Evolutionary conservation across 2,113 vertebrate species (phyloP), one percentile per base, ranked within the genome.

Genomic region (Pachycephala philippinensis): DNA sequence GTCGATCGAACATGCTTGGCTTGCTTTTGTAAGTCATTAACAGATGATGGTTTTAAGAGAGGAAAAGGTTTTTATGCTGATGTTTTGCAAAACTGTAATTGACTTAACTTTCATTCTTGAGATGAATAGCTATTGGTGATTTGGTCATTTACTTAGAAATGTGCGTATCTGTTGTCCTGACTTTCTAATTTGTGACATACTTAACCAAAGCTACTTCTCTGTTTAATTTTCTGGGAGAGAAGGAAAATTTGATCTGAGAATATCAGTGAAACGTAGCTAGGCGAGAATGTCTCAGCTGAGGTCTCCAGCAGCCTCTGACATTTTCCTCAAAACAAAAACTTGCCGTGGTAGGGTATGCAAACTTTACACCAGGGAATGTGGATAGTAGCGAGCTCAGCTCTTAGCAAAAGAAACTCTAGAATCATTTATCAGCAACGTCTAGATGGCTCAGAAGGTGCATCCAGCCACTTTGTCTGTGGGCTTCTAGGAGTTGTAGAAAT

Each of bases 1-100:
- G 72, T 86, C 0, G 2, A 69, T 87, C 3, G 7, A 81, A 66
- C 30, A 10, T 30, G 42, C 35, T 84, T 66, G 30, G 64, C 74
- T 91, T 93, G 30, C 42, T 95, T 93, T 88, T 72, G 1, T 37
- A 82, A 94, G 49, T 57, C 31, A 61, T 74, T 92, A 93, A 69
- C 16, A 86, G 75, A 77, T 66, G 23, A 69, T 42, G n/a, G 2
- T 86, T 94, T 84, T 68, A 82, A 84, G 31, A 92, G 35, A 72
- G 37, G 33, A 53, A 61, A 61, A 30, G 6, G 16, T 3, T 84
- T 84, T 85, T 84, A 54, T 33, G 50, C 37, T 69, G 30, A 28
- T 63, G 19, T 56, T 39, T 79, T 6, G 6, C 31, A 75, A 80
- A 91, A 71, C 20, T 78, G 5, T 61, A 81, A 24, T 28, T 81